A percentile compares a stretch with the other conserved stretches of the same genome.
These are phyloP conservation scores for Nibea coibor DNA, from an alignment of 2,113 vertebrate species.

Conservation along the genomic window DNA sequence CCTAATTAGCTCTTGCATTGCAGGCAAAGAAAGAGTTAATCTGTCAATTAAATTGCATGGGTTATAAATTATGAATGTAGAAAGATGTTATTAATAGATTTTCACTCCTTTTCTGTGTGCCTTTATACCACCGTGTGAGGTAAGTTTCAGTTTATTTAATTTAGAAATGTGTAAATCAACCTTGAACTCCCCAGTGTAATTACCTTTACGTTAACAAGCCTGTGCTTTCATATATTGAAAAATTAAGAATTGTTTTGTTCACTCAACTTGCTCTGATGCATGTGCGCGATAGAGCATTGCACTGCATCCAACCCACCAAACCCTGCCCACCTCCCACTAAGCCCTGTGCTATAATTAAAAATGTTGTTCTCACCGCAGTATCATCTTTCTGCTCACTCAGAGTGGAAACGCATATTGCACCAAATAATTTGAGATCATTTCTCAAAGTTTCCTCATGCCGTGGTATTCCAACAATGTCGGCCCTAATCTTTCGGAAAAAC, in stretches of 20 bases:
- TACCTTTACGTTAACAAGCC: constrained; percentile 39
- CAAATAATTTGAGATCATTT: constrained; percentile 13
- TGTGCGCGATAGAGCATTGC: neutral
- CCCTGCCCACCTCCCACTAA: constrained; percentile 17
- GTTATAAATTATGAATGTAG: neutral
- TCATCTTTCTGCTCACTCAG: constrained; percentile 18
- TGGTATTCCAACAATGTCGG: constrained; percentile 4
- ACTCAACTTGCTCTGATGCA: constrained; percentile 23
- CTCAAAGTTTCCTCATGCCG: constrained; percentile 20
- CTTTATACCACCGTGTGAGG: neutral
- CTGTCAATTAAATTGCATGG: constrained; percentile 30
- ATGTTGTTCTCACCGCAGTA: constrained; percentile 5
- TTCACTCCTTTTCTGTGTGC: constrained; percentile 9
- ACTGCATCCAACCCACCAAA: neutral
- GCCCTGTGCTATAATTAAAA: constrained; percentile 41
- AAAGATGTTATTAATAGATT: constrained; percentile 32
- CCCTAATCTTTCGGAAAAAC: constrained; percentile 29
- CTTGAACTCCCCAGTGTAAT: constrained; percentile 32
- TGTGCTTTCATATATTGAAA: constrained; percentile 27
- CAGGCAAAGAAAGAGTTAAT: constrained; percentile 44
- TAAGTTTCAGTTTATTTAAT: constrained; percentile 48
- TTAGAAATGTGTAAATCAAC: constrained; percentile 59
- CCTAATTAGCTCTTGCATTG: constrained; percentile 36
- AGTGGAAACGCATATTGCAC: constrained; percentile 23
- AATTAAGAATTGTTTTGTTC: constrained; percentile 37